These are phyloP conservation scores for Acyrthosiphon pisum DNA, from an alignment of 1,140 invertebrate genomes.

Conservation along the genomic window DNA sequence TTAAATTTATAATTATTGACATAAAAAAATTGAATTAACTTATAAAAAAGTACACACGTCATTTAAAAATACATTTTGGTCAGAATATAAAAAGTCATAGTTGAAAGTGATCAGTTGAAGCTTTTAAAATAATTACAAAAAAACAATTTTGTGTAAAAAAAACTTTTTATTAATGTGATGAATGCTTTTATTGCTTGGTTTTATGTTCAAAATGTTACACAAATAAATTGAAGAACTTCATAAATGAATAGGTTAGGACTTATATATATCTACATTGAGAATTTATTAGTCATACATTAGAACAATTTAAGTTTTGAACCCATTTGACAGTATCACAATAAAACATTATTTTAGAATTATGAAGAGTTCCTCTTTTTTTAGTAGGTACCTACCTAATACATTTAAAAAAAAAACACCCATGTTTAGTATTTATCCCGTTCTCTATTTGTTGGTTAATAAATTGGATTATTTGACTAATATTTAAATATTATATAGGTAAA, in stretches of 20 bases:
- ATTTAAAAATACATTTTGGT: neutral
- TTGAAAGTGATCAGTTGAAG: neutral
- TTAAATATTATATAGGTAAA: neutral
- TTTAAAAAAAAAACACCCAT: neutral
- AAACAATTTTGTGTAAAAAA: neutral
- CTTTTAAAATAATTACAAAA: conserved; percentile 1
- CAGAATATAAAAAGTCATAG: neutral
- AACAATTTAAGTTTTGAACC: neutral
- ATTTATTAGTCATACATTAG: neutral
- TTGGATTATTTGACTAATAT: neutral
- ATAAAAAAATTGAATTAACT: neutral
- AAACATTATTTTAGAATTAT: neutral
- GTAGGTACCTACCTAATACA: neutral
- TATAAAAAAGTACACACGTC: neutral
- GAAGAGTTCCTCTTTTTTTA: neutral
- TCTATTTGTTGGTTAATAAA: neutral
- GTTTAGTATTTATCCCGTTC: neutral
- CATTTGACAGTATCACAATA: neutral
- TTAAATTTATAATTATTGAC: neutral
- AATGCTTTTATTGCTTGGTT: neutral
- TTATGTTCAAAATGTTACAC: neutral
- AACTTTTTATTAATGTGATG: neutral
- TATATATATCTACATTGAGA: neutral
- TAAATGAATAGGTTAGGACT: neutral
- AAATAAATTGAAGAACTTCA: neutral